phyloP scores from a whole-genome alignment of 2,797 vertebrate species.

The Gallinago stenura region DNA sequence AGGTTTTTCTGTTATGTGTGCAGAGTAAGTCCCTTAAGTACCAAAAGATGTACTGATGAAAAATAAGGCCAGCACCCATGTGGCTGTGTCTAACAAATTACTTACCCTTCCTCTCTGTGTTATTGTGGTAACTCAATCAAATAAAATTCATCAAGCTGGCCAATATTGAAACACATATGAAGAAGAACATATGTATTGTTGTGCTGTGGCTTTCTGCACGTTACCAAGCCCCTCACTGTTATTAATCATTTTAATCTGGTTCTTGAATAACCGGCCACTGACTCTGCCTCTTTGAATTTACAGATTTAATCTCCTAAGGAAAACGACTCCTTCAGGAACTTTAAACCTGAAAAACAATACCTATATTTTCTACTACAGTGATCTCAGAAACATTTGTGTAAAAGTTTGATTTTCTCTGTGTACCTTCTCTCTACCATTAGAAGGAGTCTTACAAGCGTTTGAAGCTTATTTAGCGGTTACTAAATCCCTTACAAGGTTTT shows the following conservation, averaged over 20 bases:
- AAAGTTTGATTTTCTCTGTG: conserved; percentile 43
- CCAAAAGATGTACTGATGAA: conserved; percentile 15
- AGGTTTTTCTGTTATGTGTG: background rate
- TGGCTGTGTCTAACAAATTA: background rate
- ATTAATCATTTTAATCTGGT: conserved; percentile 52
- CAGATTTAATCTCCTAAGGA: conserved; percentile 64
- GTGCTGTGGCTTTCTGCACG: background rate
- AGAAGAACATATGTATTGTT: background rate
- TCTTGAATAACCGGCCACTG: conserved; percentile 48
- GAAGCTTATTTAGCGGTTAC: background rate
- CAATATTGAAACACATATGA: background rate
- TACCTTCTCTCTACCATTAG: background rate
- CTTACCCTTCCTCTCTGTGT: background rate
- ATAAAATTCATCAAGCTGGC: background rate
- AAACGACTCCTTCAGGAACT: conserved; percentile 68
- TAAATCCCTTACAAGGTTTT: background rate
- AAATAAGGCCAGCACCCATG: background rate
- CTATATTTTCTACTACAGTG: conserved; percentile 30
- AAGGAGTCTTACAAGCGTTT: background rate
- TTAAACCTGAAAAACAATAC: conserved; percentile 67
- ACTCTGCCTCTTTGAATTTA: conserved; percentile 67
- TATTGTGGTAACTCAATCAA: conserved; percentile 25
- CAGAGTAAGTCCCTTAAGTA: conserved; percentile 19
- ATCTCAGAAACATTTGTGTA: conserved; percentile 21
- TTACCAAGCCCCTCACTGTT: background rate